These are phyloP conservation scores for Huso huso DNA, from an alignment of 2,797 vertebrate genomes.

Conservation along the genomic window DNA sequence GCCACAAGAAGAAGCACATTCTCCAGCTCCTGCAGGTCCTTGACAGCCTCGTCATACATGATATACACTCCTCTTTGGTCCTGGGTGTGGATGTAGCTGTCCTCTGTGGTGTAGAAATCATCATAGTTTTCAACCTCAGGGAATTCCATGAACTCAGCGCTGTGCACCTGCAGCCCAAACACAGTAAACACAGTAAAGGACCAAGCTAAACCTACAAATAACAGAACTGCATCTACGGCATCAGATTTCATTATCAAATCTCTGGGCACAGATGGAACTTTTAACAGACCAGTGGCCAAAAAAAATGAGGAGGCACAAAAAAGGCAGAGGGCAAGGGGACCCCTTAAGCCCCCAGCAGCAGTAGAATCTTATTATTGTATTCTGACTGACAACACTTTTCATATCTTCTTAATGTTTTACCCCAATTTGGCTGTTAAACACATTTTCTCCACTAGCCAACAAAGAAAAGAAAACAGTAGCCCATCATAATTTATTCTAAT, in stretches of 20 bases:
- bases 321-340: rapidly evolving
- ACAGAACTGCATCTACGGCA: constrained; percentile 13
- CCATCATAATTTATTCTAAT: too few relatives aligned
- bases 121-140: constrained; percentile 61
- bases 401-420: too few relatives aligned
- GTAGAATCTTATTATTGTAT: too few relatives aligned
- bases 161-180: constrained; percentile 39
- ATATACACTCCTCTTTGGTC: constrained; percentile 51
- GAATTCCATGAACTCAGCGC: constrained; percentile 58
- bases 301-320: too few relatives aligned
- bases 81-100: constrained; percentile 47
- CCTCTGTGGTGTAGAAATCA: constrained; percentile 50
- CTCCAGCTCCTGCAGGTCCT: constrained; percentile 53
- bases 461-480: too few relatives aligned
- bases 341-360: background rate
- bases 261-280: rapidly evolving
- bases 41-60: constrained; percentile 50
- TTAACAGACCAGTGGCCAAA: constrained; percentile 1
- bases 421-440: too few relatives aligned
- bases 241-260: constrained; percentile 15
- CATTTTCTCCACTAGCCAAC: too few relatives aligned
- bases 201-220: constrained; percentile 10
- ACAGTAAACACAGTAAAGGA: background rate
- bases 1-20: constrained; percentile 52
- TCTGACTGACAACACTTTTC: too few relatives aligned